Base-by-base conservation (phyloP, 1,140 invertebrate genomes). In the Charaxes varanes region DNA sequence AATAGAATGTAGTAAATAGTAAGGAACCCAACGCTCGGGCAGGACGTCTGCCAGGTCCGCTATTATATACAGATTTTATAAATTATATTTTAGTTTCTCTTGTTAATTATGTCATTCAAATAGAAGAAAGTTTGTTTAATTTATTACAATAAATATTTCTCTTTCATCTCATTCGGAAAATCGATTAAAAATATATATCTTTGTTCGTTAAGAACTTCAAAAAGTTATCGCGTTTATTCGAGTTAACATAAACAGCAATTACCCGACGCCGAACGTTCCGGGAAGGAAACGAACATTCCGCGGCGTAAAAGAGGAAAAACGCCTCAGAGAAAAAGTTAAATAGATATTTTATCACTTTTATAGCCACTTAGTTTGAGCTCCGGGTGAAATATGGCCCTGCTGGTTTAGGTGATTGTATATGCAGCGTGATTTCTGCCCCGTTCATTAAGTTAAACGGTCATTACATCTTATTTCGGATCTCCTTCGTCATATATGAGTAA, bases 331-430 rank as follows among this genome's bases (percentile, higher is more conserved):
- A 66, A 70, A 66, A 72, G 69, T 65, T 70, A 74, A 79, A 79
- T 74, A 77, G 74, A 76, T 79, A 79, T 79, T 79, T 77, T 77
- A 76, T 79, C 72, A 74, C 70, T 76, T 79, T 79, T 79, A 79
- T 77, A 30, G 71, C 61, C 69, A 56, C 58, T 77, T 69, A 70
- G 44, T 62, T 56, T 69, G 64, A 67, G 68, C 66, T 56, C 58
- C 53, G 37, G 56, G 64, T 69, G 62, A 76, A 59, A 65, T 69
- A 71, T 62, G 21, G 23, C 47, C 23, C 51, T 55, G 42, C 40
- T 38, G 47, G 38, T 51, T 35, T 50, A 57, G 44, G 31, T 41
- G 44, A 48, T 37, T 41, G 26, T 13, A 35, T 37, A 34, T 53
- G 47, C 55, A 40, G 52, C 47, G 55, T 51, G 45, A 48, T 53